Conservation (phyloP, 2,888 invertebrate species). For the Drosophila aldrichi region DNA sequence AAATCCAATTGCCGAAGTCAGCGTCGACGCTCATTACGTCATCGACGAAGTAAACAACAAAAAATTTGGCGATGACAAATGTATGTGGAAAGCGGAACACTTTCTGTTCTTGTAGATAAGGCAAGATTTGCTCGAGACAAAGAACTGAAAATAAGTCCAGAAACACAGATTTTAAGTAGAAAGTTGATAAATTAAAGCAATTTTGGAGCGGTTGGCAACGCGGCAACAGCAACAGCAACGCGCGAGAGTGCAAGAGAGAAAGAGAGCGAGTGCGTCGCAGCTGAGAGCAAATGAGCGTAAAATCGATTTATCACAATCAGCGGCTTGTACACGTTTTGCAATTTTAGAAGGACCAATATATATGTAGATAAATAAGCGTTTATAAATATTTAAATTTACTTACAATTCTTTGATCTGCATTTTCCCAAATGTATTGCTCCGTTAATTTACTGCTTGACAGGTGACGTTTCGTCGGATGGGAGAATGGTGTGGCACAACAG, state of each 20-base stretch:
- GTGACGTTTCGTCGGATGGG: slow-evolving; percentile 9
- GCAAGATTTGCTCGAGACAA: background rate
- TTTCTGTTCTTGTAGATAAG: slow-evolving; percentile 13
- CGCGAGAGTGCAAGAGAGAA: slow-evolving; percentile 15
- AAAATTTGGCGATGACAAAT: background rate
- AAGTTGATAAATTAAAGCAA: slow-evolving; percentile 40
- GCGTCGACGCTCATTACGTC: slow-evolving; percentile 60
- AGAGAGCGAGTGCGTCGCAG: slow-evolving; percentile 37
- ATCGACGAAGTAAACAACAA: slow-evolving; percentile 49
- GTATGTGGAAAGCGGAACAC: slow-evolving; percentile 2
- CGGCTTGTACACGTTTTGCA: slow-evolving; percentile 50
- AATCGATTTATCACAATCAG: slow-evolving; percentile 75
- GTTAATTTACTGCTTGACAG: slow-evolving; percentile 46
- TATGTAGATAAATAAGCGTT: slow-evolving; percentile 1
- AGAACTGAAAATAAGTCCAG: background rate
- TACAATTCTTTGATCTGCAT: slow-evolving; percentile 84
- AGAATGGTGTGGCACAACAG: slow-evolving; percentile 5
- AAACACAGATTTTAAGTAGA: slow-evolving; percentile 21
- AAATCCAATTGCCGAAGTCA: slow-evolving; percentile 17
- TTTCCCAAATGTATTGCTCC: slow-evolving; percentile 56
- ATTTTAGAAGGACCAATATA: slow-evolving; percentile 27
- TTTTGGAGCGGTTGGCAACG: slow-evolving; percentile 51
- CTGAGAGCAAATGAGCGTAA: slow-evolving; percentile 51
- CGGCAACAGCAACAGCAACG: slow-evolving; percentile 43
- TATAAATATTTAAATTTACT: slow-evolving; percentile 54